Evolutionary conservation across 2,113 vertebrate species (phyloP), one percentile per base, ranked within the genome.

Genomic region (Caranx melampygus): DNA sequence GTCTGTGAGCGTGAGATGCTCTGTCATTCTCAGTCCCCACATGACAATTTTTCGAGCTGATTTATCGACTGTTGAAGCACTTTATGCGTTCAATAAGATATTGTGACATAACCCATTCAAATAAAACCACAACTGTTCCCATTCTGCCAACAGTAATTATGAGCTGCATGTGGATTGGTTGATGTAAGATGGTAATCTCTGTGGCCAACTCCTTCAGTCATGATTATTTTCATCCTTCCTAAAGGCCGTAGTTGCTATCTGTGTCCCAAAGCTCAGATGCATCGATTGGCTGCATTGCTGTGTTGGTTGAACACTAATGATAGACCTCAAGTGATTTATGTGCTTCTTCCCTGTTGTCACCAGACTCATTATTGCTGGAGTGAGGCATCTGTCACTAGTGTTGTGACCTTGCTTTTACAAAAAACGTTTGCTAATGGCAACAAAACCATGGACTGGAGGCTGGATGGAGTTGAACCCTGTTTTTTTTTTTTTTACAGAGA

Each of bases 381-480:
- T 40, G 62, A 80, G 78, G 62, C 71, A 87, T 90, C 78, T 69
- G 64, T 67, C 79, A 81, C 45, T 65, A 52, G 26, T 57, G 75
- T 47, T 58, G 64, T 75, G 62, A 82, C 42, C 14, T 14, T 0
- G 1, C 72, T 65, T 59, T 61, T 52, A 37, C 68, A 42, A 83
- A 83, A 59, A 89, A n/a, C 37, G 31, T 72, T 65, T 51, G 47
- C 47, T 15, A 40, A 54, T 73, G 72, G 34, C 21, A 61, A 4
- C 47, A 40, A 59, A 72, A 69, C 15, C 34, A 60, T 60, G 45
- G 63, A 45, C 55, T 64, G 20, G 45, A 15, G 4, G 14, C n/a
- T 52, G 20, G 14, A 49, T 31, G 49, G 68, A 74, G 72, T 15
- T 6, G 35, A 40, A 16, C 14, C 18, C 6, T 64, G 37, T 57